A percentile compares a stretch with the other conserved stretches of the same genome.
phyloP scores from a whole-genome alignment of 2,113 vertebrate species.

The Hippolais icterina region DNA sequence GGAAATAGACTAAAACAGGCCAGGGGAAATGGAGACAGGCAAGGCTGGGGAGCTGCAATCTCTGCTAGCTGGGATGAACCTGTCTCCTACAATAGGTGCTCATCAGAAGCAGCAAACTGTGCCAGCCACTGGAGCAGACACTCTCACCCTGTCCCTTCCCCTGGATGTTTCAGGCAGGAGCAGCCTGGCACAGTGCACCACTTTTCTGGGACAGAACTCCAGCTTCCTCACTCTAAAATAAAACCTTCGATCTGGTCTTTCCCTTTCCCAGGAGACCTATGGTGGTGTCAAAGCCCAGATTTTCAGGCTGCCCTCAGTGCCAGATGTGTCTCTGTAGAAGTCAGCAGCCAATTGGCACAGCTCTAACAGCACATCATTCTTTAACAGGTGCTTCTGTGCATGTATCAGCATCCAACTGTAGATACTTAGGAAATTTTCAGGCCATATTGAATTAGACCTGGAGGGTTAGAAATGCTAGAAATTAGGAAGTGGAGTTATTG shows the following conservation, averaged over 20 bases:
- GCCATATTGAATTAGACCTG: background rate
- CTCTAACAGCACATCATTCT: background rate
- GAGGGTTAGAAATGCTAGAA: background rate
- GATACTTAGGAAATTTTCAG: background rate
- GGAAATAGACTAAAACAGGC: background rate
- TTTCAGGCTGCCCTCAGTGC: background rate
- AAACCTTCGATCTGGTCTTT: background rate
- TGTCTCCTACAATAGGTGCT: background rate
- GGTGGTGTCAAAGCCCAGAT: background rate
- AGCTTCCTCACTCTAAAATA: background rate
- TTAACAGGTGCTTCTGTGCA: background rate
- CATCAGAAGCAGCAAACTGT: fast-evolving
- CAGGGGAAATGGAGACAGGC: background rate
- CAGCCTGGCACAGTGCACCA: background rate
- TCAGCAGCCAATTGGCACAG: background rate
- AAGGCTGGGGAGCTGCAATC: background rate
- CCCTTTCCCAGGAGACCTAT: background rate
- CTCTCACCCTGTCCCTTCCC: background rate
- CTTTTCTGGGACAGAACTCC: background rate
- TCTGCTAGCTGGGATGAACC: background rate
- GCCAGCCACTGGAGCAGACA: background rate
- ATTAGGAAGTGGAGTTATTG: background rate
- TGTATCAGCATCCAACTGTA: fast-evolving
- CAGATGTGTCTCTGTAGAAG: background rate
- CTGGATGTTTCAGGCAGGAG: background rate